Conservation (phyloP, 1,140 invertebrate genomes). For the Chlorops oryzae region DNA sequence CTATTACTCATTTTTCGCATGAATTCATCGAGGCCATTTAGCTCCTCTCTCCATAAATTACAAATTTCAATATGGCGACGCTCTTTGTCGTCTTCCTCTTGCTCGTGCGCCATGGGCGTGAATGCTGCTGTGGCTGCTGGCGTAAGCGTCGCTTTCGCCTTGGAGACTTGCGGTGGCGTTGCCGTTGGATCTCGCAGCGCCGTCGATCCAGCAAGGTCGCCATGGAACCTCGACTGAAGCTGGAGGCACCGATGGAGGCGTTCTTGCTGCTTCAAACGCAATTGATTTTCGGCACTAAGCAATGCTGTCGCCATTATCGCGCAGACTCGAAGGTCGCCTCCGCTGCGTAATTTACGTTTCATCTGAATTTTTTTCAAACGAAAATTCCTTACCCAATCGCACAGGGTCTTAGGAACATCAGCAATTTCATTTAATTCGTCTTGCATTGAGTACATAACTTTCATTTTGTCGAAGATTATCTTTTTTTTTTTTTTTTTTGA, state of each 20-base stretch:
- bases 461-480: slow-evolving; percentile 24
- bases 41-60: slow-evolving; percentile 43
- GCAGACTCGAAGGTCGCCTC: slow-evolving; percentile 35
- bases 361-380: slow-evolving; percentile 44
- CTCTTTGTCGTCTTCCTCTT: slow-evolving; percentile 2
- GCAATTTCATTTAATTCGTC: slow-evolving; percentile 25
- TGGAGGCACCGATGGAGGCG: slow-evolving; percentile 40
- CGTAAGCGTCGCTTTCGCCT: neutral
- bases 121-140: neutral
- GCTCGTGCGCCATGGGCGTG: neutral
- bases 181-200: neutral
- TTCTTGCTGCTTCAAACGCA: slow-evolving; percentile 44
- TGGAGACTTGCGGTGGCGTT: neutral
- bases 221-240: slow-evolving; percentile 33
- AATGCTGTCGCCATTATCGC: slow-evolving; percentile 44
- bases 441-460: neutral
- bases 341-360: slow-evolving; percentile 39
- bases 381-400: slow-evolving; percentile 44
- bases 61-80: slow-evolving; percentile 26
- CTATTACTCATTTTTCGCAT: slow-evolving; percentile 38
- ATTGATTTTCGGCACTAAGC: slow-evolving; percentile 35
- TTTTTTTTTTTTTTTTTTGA: slow-evolving; percentile 21
- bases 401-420: slow-evolving; percentile 34
- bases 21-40: slow-evolving; percentile 44
- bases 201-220: slow-evolving; percentile 22